Percentiles rank a stretch among this genome's conserved stretches.
phyloP scores from a whole-genome alignment of 2,888 invertebrate genomes.

The Choreutis nemorana region DNA sequence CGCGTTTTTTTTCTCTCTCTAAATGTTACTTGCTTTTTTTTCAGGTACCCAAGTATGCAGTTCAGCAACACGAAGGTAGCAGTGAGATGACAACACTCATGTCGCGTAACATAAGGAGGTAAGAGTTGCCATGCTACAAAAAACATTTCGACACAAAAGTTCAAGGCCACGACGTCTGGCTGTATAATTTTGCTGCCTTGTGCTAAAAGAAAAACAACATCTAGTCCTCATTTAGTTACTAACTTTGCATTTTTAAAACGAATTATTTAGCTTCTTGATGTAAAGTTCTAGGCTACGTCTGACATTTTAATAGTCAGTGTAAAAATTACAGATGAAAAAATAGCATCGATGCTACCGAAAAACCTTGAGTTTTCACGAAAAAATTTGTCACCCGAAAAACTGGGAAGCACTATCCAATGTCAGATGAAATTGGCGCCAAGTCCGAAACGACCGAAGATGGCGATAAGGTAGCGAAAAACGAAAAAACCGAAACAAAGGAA shows the following conservation, averaged over 20 bases:
- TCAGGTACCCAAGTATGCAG: no score
- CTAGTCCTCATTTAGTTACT: slow-evolving; percentile 1
- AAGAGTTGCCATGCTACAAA: no score
- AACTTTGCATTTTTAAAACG: background rate
- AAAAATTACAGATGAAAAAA: slow-evolving; percentile 45
- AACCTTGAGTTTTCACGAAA: slow-evolving; percentile 27
- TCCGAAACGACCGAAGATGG: slow-evolving; percentile 47
- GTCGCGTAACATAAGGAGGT: no score
- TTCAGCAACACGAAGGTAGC: no score
- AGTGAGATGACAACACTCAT: no score
- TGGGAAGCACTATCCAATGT: slow-evolving; percentile 46
- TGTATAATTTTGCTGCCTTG: no score
- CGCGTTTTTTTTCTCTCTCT: no score
- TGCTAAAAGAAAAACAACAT: no score
- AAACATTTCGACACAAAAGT: no score
- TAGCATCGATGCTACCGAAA: slow-evolving; percentile 49
- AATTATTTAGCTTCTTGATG: background rate
- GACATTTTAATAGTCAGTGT: slow-evolving; percentile 8
- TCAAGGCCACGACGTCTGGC: no score
- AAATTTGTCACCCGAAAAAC: slow-evolving; percentile 21
- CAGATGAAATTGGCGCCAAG: slow-evolving; percentile 48
- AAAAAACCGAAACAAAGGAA: slow-evolving; percentile 45
- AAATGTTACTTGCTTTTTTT: no score
- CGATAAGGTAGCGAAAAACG: slow-evolving; percentile 38
- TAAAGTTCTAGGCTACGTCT: background rate